Conservation (phyloP, 2,797 vertebrate genomes). For the Potorous gilbertii region DNA sequence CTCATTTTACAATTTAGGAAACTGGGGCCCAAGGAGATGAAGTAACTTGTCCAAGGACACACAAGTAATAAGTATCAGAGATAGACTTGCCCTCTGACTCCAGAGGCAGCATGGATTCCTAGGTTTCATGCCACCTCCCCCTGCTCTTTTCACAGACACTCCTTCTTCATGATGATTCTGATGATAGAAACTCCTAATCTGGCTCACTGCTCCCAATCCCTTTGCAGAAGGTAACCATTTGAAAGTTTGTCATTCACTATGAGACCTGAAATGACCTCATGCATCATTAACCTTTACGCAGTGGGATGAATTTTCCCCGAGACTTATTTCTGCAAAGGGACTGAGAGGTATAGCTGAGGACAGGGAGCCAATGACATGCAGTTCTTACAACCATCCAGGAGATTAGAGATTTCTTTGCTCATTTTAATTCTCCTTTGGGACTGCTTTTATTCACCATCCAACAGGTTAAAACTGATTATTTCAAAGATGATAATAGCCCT, state of each 20-base stretch:
- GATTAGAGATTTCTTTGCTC: not conserved
- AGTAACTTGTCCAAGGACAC: not conserved
- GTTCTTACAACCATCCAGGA: not conserved
- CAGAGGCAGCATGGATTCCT: not conserved
- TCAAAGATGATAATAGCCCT: not conserved
- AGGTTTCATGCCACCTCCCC: not conserved
- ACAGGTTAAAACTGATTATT: not conserved
- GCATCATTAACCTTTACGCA: not conserved
- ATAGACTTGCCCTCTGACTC: not conserved
- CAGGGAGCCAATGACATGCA: not conserved
- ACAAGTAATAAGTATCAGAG: not conserved
- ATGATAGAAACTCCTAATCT: fast-evolving
- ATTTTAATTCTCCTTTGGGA: not conserved
- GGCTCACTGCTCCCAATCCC: not conserved
- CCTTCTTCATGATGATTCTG: not conserved
- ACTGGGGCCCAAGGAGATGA: not conserved
- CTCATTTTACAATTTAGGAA: not conserved
- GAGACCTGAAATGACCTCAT: not conserved
- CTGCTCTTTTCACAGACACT: not conserved
- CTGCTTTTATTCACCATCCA: not conserved
- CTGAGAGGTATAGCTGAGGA: not conserved
- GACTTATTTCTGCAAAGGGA: constrained; percentile 11
- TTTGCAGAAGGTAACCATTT: not conserved
- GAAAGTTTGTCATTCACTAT: not conserved
- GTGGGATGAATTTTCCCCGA: constrained; percentile 5